Percentiles rank a stretch among this genome's conserved stretches.
Evolutionary conservation across 2,113 vertebrate species (phyloP).

Genomic region (Colius striatus): DNA sequence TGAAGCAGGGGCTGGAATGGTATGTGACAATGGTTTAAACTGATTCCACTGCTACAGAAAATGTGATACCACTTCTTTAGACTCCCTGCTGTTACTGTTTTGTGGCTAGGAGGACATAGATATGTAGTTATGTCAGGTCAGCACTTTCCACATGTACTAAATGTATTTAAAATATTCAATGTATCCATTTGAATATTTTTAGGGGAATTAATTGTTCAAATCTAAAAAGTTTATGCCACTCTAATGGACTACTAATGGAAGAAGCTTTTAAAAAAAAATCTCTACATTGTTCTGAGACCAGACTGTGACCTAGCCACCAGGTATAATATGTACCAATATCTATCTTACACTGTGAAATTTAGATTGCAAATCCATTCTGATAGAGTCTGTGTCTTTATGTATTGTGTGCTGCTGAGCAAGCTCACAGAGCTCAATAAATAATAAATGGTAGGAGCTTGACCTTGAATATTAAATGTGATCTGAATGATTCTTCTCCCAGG

Average conservation of each 20-base stretch:
- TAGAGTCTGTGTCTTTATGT: slow-evolving; percentile 40
- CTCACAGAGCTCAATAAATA: slow-evolving; percentile 56
- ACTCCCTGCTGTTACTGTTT: not conserved
- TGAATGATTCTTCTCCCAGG: not conserved
- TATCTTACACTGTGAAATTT: slow-evolving; percentile 29
- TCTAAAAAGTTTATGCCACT: slow-evolving; percentile 56
- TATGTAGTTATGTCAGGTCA: not conserved
- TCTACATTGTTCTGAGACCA: not conserved
- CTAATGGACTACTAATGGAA: slow-evolving; percentile 66
- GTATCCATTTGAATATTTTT: slow-evolving; percentile 52
- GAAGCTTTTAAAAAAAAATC: slow-evolving; percentile 49
- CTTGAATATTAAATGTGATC: not conserved
- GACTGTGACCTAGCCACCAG: slow-evolving; percentile 46
- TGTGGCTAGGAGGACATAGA: not conserved
- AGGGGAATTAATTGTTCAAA: slow-evolving; percentile 49
- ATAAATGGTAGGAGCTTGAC: slow-evolving; percentile 41
- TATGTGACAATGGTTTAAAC: not conserved
- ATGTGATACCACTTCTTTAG: not conserved
- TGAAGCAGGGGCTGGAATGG: not conserved
- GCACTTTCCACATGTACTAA: slow-evolving; percentile 7
- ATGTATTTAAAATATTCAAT: slow-evolving; percentile 44
- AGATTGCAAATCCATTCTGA: slow-evolving; percentile 59
- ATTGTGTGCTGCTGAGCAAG: slow-evolving; percentile 42
- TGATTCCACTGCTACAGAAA: not conserved
- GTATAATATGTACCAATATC: slow-evolving; percentile 52